Evolutionary conservation across 2,888 invertebrate species (phyloP), one percentile per base, ranked within the genome.

Genomic region (Spodoptera picta): DNA sequence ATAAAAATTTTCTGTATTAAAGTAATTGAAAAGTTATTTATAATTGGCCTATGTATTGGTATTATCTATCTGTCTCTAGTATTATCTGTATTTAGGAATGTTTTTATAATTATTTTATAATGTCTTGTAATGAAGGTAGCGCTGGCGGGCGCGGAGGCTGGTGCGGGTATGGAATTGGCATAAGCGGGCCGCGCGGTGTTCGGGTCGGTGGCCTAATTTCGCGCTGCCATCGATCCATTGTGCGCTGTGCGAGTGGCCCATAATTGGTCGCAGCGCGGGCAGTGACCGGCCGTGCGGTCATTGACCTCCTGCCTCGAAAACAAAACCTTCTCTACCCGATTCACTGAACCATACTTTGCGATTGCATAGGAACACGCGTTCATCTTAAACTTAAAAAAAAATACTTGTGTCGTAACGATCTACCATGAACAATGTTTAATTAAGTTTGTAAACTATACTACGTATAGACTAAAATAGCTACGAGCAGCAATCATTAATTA

Each of bases 181-280:
- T 76, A 66, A 66, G 82, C 79, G 82, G 79, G 83, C 77, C 75
- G 78, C 63, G 75, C 82, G 81, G 83, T 83, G 85, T 81, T 83
- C 80, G 85, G 86, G 83, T 89, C 90, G 88, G 88, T 92, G 94
- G 88, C 94, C 94, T 90, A 93, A 94, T 93, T 94, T 92, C 83
- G 90, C 87, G 88, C 86, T 90, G 92, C 93, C 94, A 94, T 94
- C 94, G 94, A 94, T 94, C 94, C 94, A 94, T 94, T 94, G 94
- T 94, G 90, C 91, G 92, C 88, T 92, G 93, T 93, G 89, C 94
- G 93, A 94, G 93, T 94, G 94, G 93, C 94, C 93, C 94, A 94
- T 94, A 94, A 94, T 94, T 94, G 94, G 94, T 92, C 91, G 91
- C 90, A 91, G 91, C 91, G 86, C 92, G 93, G 93, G 90, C 94